Conservation (phyloP, 2,888 invertebrate genomes). For the Drosophila mimica region DNA sequence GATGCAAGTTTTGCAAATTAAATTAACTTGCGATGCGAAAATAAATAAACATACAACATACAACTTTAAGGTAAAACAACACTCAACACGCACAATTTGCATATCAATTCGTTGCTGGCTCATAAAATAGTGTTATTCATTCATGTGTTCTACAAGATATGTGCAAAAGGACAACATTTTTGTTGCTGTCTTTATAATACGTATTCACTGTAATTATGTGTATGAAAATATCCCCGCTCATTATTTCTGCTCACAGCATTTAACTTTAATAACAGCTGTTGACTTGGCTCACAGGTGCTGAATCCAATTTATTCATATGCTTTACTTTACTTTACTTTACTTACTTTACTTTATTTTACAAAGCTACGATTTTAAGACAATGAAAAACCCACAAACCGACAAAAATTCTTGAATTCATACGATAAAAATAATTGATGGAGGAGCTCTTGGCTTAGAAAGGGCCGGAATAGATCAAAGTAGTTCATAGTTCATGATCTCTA, state of each 20-base stretch:
- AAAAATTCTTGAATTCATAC: too few species aligned
- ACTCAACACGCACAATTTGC: slow-evolving; percentile 43
- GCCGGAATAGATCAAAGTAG: too few species aligned
- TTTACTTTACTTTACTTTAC: too few species aligned
- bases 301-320: not conserved
- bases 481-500: too few species aligned
- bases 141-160: slow-evolving; percentile 31
- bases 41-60: slow-evolving; percentile 23
- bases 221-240: not conserved
- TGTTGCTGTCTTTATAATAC: slow-evolving; percentile 4
- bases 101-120: slow-evolving; percentile 49
- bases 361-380: not conserved
- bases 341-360: not conserved
- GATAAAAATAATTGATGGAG: too few species aligned
- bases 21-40: slow-evolving; percentile 26
- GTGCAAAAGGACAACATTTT: not conserved
- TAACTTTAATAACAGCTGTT: not conserved
- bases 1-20: slow-evolving; percentile 29
- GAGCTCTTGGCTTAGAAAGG: too few species aligned
- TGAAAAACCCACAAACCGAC: too few species aligned
- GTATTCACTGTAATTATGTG: slow-evolving; percentile 1
- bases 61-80: slow-evolving; percentile 23
- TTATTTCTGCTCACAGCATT: not conserved
- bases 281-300: not conserved
- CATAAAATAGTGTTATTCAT: slow-evolving; percentile 41